A percentile compares a stretch with the other conserved stretches of the same genome.
Conservation (phyloP, 2,888 invertebrate genomes). For the Morpho deidamia region DNA sequence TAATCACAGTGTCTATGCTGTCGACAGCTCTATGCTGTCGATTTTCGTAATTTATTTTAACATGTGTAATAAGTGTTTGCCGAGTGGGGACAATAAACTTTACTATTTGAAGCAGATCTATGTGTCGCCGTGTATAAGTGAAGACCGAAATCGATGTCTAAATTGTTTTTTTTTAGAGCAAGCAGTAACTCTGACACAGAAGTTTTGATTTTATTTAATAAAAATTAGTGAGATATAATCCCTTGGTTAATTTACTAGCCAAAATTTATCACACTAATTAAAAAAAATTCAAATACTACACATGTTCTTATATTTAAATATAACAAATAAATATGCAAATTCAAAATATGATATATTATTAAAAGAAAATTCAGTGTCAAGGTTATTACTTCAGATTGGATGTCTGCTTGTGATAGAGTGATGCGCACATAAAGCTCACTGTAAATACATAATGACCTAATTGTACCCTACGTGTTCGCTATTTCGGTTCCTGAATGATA, state of each 20-base stretch:
- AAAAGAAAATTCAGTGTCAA: constrained; percentile 49
- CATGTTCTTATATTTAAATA: not conserved
- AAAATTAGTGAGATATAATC: too few species aligned
- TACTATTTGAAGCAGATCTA: constrained; percentile 3
- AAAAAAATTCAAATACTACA: too few species aligned
- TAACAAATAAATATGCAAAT: not conserved
- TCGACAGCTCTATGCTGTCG: constrained; percentile 14
- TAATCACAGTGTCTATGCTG: constrained; percentile 11
- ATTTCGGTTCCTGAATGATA: constrained; percentile 58
- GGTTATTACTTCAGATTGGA: constrained; percentile 48
- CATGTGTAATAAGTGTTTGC: constrained; percentile 16
- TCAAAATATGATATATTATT: too few species aligned
- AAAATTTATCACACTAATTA: too few species aligned
- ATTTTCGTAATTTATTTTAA: constrained; percentile 24
- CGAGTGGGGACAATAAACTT: constrained; percentile 4
- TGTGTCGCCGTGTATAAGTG: constrained; percentile 20
- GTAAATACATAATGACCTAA: constrained; percentile 77
- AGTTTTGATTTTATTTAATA: not conserved
- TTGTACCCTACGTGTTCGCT: constrained; percentile 58
- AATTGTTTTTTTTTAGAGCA: constrained; percentile 45
- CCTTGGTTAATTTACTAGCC: too few species aligned
- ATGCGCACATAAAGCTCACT: constrained; percentile 52
- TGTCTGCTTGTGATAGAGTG: constrained; percentile 39
- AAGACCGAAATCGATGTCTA: constrained; percentile 31
- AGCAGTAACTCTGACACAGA: constrained; percentile 40